Conservation (phyloP, 2,113 vertebrate genomes). For the Daboia siamensis region DNA sequence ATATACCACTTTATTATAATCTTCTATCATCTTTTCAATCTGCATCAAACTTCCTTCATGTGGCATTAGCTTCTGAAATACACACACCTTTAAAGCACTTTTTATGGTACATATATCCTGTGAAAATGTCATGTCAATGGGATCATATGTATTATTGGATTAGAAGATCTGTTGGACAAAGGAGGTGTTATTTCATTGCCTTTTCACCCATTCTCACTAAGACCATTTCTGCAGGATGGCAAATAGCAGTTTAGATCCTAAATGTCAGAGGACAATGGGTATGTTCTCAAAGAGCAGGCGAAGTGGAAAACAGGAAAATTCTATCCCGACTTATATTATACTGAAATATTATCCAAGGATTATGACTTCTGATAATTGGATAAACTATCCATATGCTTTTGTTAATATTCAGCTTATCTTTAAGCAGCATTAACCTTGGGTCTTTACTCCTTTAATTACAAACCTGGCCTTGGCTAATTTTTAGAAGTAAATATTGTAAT, state of each 20-base stretch:
- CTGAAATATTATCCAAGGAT: slow-evolving; percentile 45
- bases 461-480: not conserved
- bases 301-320: slow-evolving; percentile 7
- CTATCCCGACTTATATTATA: slow-evolving; percentile 16
- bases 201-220: slow-evolving; percentile 11
- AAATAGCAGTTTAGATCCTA: not conserved
- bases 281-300: not conserved
- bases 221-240: not conserved
- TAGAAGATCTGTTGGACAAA: slow-evolving; percentile 6
- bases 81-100: not conserved
- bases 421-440: slow-evolving; percentile 19
- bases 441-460: slow-evolving; percentile 12
- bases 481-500: not conserved
- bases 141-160: slow-evolving; percentile 22
- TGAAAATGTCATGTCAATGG: slow-evolving; percentile 27
- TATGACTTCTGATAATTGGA: slow-evolving; percentile 30
- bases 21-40: slow-evolving; percentile 28
- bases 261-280: slow-evolving; percentile 9
- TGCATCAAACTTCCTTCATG: slow-evolving; percentile 1
- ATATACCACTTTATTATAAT: slow-evolving; percentile 23
- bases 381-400: slow-evolving; percentile 27
- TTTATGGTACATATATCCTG: slow-evolving; percentile 14
- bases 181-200: not conserved
- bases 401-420: slow-evolving; percentile 39
- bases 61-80: slow-evolving; percentile 23